Evolutionary conservation across 2,888 invertebrate genomes (phyloP).

Genomic region (Diaperis boleti): DNA sequence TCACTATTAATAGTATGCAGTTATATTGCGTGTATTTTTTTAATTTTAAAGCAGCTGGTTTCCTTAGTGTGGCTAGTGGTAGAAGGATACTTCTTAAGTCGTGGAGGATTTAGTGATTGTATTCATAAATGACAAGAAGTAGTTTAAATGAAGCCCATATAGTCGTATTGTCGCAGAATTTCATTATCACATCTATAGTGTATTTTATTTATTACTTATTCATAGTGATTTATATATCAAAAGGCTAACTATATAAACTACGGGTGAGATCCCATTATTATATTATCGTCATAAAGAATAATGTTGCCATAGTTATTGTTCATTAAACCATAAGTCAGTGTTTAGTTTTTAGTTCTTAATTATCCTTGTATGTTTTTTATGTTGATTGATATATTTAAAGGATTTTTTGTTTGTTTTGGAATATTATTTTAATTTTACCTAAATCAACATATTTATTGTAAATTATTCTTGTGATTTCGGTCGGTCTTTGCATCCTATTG

Average conservation of each 20-base stretch:
- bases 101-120: conserved; percentile 20
- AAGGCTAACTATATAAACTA: conserved; percentile 24
- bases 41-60: conserved; percentile 34
- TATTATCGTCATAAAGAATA: conserved; percentile 29
- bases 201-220: conserved; percentile 44
- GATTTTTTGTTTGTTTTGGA: conserved; percentile 20
- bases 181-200: conserved; percentile 37
- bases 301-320: conserved; percentile 41
- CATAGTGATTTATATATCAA: conserved; percentile 28
- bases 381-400: conserved; percentile 29
- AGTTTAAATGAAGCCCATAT: conserved; percentile 7
- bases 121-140: conserved; percentile 28
- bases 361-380: conserved; percentile 32
- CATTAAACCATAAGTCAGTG: conserved; percentile 38
- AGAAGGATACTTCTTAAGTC: conserved; percentile 16
- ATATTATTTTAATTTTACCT: conserved; percentile 31
- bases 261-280: conserved; percentile 31
- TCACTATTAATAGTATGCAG: conserved; percentile 49
- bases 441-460: conserved; percentile 34
- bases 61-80: conserved; percentile 31
- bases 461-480: conserved; percentile 41
- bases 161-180: conserved; percentile 18
- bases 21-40: conserved; percentile 31
- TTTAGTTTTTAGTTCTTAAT: conserved; percentile 39
- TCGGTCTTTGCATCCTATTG: no score